Percentiles rank a stretch among this genome's conserved stretches.
phyloP scores from a whole-genome alignment of 1,140 invertebrate species.

The Spodoptera litura region DNA sequence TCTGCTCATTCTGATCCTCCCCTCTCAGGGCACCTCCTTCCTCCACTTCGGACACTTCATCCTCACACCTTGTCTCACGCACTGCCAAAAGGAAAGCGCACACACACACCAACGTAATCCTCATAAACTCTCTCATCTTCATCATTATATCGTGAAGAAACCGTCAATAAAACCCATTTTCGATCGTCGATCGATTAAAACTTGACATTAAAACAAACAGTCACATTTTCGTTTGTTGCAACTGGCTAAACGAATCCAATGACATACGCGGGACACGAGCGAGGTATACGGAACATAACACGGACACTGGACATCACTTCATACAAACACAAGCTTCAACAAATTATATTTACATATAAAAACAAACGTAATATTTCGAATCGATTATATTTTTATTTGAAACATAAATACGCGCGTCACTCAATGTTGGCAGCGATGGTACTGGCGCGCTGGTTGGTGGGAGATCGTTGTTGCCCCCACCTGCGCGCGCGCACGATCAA shows the following conservation, averaged over 20 bases:
- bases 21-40: conserved; percentile 49
- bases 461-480: conserved; percentile 60
- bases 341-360: conserved; percentile 40
- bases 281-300: conserved; percentile 57
- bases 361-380: conserved; percentile 58
- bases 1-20: conserved; percentile 62
- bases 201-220: conserved; percentile 66
- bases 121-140: conserved; percentile 78
- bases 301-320: conserved; percentile 50
- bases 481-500: conserved; percentile 72
- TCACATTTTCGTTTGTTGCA: conserved; percentile 80
- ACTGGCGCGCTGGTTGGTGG: conserved; percentile 67
- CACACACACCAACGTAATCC: conserved; percentile 75
- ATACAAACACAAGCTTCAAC: conserved; percentile 45
- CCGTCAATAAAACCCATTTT: conserved; percentile 73
- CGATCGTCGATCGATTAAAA: conserved; percentile 60
- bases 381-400: conserved; percentile 57
- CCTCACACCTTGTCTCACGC: conserved; percentile 65
- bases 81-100: conserved; percentile 70
- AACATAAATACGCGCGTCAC: conserved; percentile 60
- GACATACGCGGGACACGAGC: conserved; percentile 55
- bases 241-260: conserved; percentile 63
- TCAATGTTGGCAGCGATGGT: conserved; percentile 66
- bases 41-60: conserved; percentile 59
- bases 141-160: conserved; percentile 62